phyloP scores from a whole-genome alignment of 2,113 vertebrate species.

The Eretmochelys imbricata region DNA sequence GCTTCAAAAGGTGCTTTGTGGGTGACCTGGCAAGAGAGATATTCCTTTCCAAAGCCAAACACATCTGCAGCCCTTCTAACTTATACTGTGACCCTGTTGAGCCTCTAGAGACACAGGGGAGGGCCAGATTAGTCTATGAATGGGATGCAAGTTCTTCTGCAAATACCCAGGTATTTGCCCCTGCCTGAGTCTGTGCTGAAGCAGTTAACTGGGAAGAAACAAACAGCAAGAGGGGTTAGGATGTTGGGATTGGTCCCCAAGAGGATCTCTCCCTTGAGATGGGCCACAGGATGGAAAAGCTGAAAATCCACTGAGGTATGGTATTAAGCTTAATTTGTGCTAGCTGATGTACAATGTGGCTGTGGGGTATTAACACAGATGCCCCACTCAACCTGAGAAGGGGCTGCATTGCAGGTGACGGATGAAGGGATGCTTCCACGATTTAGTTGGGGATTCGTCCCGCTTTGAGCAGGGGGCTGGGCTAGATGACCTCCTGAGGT shows the following conservation, averaged over 20 bases:
- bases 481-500: no score
- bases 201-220: not conserved
- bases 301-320: fast-evolving
- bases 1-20: not conserved
- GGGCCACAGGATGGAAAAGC: not conserved
- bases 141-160: not conserved
- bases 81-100: fast-evolving
- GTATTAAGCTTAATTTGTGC: not conserved
- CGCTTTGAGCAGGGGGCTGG: no score
- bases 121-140: fast-evolving
- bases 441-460: no score
- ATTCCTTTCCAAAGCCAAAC: not conserved
- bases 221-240: not conserved
- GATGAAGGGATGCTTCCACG: not conserved
- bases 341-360: fast-evolving
- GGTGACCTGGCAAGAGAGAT: not conserved
- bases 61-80: fast-evolving
- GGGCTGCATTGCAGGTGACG: fast-evolving
- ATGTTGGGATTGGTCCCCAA: not conserved
- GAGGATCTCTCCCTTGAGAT: not conserved
- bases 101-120: fast-evolving
- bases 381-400: not conserved
- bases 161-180: not conserved
- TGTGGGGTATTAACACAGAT: fast-evolving
- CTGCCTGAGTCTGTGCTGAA: not conserved